Evolutionary conservation across 2,797 vertebrate species (phyloP).

Genomic region (Peromyscus eremicus): DNA sequence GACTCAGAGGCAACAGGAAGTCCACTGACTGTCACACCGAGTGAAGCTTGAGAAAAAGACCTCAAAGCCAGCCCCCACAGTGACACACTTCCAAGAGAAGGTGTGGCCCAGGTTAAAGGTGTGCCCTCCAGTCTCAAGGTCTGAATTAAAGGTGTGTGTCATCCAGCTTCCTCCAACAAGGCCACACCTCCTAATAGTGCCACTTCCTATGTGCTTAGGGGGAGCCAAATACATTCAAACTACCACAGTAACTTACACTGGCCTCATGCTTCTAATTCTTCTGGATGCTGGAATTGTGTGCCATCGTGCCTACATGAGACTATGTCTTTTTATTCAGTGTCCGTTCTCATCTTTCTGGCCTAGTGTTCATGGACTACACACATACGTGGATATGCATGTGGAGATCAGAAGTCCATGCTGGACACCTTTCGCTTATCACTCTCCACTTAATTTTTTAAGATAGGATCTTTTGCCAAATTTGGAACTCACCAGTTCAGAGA

Average conservation of each 20-base stretch:
- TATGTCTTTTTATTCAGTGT: neutral
- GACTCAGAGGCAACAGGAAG: neutral
- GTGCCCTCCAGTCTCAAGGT: neutral
- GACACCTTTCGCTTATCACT: neutral
- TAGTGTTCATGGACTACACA: neutral
- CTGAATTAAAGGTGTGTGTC: neutral
- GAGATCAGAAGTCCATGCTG: neutral
- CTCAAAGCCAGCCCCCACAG: neutral
- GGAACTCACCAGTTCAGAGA: neutral
- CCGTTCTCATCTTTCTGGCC: neutral
- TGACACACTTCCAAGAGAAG: neutral
- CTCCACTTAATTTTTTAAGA: neutral
- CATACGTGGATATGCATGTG: neutral
- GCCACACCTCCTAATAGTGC: no score
- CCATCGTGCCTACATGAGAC: neutral
- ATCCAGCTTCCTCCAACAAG: neutral
- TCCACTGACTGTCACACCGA: fast-evolving
- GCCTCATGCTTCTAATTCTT: neutral
- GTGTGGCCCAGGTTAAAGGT: neutral
- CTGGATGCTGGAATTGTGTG: neutral
- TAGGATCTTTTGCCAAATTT: neutral
- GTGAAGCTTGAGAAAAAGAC: neutral
- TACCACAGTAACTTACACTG: neutral
- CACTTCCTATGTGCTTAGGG: neutral
- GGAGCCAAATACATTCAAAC: neutral